phyloP scores from a whole-genome alignment of 1,140 invertebrate species.

The Doryteuthis pealeii region DNA sequence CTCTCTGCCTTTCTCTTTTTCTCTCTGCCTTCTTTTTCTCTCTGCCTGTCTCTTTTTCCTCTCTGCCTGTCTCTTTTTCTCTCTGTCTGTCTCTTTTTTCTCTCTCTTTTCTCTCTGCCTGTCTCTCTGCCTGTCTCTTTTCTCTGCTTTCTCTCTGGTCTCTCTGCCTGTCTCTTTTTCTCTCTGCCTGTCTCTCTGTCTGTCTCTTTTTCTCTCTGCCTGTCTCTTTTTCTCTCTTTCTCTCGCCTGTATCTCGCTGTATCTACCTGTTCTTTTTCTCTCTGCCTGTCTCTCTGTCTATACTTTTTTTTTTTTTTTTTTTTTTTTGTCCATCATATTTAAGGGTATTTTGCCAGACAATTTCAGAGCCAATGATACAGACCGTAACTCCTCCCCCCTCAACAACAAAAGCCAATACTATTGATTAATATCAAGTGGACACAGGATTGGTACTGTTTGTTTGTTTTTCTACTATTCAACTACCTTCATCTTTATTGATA shows the following conservation, averaged over 20 bases:
- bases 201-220: not conserved
- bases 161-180: not conserved
- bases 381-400: no score
- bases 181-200: not conserved
- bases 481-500: no score
- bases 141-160: not conserved
- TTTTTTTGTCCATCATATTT: no score
- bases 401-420: no score
- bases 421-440: no score
- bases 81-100: not conserved
- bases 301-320: not conserved
- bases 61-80: not conserved
- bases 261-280: not conserved
- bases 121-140: not conserved
- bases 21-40: not conserved
- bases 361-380: no score
- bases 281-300: no score
- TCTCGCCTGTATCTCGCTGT: not conserved
- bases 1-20: not conserved
- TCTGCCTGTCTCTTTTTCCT: not conserved
- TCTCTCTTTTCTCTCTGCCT: not conserved
- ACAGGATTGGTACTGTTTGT: no score
- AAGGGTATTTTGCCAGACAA: no score
- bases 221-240: not conserved
- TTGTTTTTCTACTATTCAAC: no score